Conservation (phyloP, 1,140 invertebrate genomes). For the Mercenaria mercenaria region DNA sequence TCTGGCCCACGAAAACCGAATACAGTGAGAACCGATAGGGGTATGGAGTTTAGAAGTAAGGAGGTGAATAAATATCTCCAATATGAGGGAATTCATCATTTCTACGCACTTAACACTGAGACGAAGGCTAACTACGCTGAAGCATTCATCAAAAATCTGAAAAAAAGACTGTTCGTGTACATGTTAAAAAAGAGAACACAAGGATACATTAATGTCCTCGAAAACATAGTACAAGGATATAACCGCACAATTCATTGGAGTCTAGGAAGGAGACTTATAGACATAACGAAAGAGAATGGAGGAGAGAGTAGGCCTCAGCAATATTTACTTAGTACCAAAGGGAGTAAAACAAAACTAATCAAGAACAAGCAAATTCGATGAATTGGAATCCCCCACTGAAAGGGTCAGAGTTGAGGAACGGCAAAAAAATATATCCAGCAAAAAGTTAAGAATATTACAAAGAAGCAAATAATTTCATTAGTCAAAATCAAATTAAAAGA, state of each 20-base stretch:
- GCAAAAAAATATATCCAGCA: no score
- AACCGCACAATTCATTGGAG: slow-evolving; percentile 23
- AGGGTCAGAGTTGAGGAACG: no score
- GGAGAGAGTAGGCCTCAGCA: slow-evolving; percentile 5
- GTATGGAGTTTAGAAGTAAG: slow-evolving; percentile 26
- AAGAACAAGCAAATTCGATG: no score
- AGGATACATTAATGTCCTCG: background rate
- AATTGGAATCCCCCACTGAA: no score
- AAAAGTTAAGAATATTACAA: no score
- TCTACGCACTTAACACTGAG: background rate
- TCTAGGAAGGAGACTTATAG: background rate
- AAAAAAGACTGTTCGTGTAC: slow-evolving; percentile 26
- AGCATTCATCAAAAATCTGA: slow-evolving; percentile 23
- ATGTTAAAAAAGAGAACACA: slow-evolving; percentile 30
- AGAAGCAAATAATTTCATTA: no score
- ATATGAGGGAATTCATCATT: background rate
- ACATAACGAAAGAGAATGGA: slow-evolving; percentile 10
- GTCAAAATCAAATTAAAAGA: no score
- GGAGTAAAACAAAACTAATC: background rate
- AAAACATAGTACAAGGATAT: slow-evolving; percentile 32
- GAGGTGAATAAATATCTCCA: background rate
- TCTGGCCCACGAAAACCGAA: background rate
- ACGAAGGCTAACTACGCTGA: slow-evolving; percentile 44
- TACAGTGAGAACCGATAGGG: background rate
- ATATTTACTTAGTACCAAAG: background rate